Conservation (phyloP, 2,888 invertebrate species). For the Gryllus longicercus region DNA sequence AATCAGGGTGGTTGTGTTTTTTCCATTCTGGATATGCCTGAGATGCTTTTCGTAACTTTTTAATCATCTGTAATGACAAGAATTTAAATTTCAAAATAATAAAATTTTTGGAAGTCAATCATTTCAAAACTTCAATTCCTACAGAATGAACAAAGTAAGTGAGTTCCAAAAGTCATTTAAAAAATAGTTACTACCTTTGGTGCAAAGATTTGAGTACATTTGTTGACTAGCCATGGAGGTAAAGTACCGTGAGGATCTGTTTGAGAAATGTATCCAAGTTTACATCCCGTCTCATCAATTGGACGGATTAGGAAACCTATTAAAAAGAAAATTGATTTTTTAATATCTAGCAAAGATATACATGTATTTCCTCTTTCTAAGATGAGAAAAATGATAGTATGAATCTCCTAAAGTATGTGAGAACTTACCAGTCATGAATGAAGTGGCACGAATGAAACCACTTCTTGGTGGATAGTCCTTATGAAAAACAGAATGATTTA, state of each 20-base stretch:
- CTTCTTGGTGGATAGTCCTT: constrained; percentile 80
- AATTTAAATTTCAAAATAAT: constrained; percentile 3
- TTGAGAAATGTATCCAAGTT: constrained; percentile 83
- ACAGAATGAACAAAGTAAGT: background rate
- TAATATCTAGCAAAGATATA: background rate
- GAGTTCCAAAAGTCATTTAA: background rate
- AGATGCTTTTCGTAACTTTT: constrained; percentile 76
- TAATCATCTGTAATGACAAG: constrained; percentile 58
- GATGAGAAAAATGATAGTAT: too few species aligned
- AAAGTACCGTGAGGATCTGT: constrained; percentile 84
- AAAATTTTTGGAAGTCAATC: constrained; percentile 12
- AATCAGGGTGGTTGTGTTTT: constrained; percentile 65
- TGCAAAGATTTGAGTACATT: constrained; percentile 78
- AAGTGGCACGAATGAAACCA: constrained; percentile 67
- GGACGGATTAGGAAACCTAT: constrained; percentile 64
- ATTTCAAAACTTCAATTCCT: constrained; percentile 17
- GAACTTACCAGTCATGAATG: constrained; percentile 58
- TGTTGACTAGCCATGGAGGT: constrained; percentile 88
- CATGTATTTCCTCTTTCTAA: background rate
- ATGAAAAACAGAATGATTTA: constrained; percentile 88
- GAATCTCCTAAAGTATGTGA: background rate
- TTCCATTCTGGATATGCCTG: constrained; percentile 83
- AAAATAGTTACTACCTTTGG: constrained; percentile 59
- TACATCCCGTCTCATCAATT: constrained; percentile 59
- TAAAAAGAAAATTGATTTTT: background rate